A percentile compares a stretch with the other conserved stretches of the same genome.
Conservation (phyloP, 2,888 invertebrate species). For the Erebia palarica region DNA sequence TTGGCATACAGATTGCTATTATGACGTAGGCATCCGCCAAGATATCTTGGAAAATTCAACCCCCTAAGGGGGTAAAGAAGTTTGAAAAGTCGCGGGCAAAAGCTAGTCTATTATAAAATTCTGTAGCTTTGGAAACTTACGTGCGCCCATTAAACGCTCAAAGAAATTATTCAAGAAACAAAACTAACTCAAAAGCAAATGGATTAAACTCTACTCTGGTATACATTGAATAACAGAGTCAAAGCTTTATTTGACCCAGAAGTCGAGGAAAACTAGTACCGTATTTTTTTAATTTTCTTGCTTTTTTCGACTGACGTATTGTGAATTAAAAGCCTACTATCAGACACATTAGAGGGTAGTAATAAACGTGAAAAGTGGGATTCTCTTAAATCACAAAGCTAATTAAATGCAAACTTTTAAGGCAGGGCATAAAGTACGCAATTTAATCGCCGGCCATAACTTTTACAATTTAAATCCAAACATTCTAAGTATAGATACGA, state of each 20-base stretch:
- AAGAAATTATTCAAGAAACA: too few relatives aligned
- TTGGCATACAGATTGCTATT: too few relatives aligned
- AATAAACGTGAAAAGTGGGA: slow-evolving; percentile 40
- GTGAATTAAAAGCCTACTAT: slow-evolving; percentile 31
- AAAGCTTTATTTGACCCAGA: not conserved
- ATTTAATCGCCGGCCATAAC: slow-evolving; percentile 37
- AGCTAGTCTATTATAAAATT: too few relatives aligned
- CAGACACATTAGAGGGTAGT: slow-evolving; percentile 34
- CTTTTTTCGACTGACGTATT: not conserved
- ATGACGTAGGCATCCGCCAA: too few relatives aligned
- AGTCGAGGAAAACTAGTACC: not conserved
- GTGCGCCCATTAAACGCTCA: too few relatives aligned
- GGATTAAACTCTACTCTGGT: too few relatives aligned
- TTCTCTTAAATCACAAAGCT: slow-evolving; percentile 41
- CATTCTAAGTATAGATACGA: slow-evolving; percentile 36
- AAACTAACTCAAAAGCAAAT: too few relatives aligned
- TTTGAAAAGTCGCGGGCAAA: too few relatives aligned
- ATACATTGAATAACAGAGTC: not conserved
- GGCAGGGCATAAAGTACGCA: slow-evolving; percentile 34
- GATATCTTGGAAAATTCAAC: too few relatives aligned
- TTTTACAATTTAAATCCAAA: slow-evolving; percentile 38
- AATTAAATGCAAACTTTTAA: slow-evolving; percentile 43
- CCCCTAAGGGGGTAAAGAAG: too few relatives aligned
- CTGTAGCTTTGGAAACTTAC: too few relatives aligned
- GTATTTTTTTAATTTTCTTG: not conserved